phyloP scores from a whole-genome alignment of 2,888 invertebrate genomes.

The Drosophila gaucha region DNA sequence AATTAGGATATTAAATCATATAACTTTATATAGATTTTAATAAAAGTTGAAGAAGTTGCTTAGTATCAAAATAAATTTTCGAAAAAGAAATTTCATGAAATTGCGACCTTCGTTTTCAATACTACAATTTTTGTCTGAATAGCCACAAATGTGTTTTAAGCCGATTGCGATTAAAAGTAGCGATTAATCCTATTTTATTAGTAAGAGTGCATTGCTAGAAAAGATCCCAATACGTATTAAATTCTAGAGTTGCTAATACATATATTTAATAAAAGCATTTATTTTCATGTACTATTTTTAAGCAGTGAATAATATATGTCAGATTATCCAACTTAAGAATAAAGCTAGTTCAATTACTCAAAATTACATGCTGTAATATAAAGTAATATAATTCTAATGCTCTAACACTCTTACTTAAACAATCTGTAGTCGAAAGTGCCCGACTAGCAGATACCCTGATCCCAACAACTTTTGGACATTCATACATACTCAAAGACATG shows the following conservation, averaged over 20 bases:
- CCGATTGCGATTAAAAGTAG: background rate
- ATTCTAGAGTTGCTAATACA: background rate
- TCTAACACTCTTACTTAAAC: too few species aligned
- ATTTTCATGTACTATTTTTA: background rate
- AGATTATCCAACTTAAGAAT: too few species aligned
- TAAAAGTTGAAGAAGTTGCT: background rate
- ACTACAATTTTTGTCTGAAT: background rate
- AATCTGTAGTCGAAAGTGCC: too few species aligned
- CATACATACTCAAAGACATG: too few species aligned
- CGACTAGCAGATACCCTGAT: too few species aligned
- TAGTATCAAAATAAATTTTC: background rate
- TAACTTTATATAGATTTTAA: background rate
- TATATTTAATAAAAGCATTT: background rate
- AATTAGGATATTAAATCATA: slow-evolving; percentile 14
- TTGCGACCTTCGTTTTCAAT: background rate
- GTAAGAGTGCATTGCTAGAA: background rate
- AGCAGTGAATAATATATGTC: background rate
- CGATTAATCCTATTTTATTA: background rate
- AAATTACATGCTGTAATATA: too few species aligned
- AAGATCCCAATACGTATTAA: background rate
- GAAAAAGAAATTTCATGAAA: too few species aligned
- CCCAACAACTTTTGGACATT: too few species aligned
- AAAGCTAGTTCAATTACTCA: too few species aligned
- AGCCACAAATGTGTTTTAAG: background rate
- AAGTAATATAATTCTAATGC: too few species aligned